Base-by-base conservation (phyloP, 2,888 invertebrate genomes). In the Diarsia dahlii region DNA sequence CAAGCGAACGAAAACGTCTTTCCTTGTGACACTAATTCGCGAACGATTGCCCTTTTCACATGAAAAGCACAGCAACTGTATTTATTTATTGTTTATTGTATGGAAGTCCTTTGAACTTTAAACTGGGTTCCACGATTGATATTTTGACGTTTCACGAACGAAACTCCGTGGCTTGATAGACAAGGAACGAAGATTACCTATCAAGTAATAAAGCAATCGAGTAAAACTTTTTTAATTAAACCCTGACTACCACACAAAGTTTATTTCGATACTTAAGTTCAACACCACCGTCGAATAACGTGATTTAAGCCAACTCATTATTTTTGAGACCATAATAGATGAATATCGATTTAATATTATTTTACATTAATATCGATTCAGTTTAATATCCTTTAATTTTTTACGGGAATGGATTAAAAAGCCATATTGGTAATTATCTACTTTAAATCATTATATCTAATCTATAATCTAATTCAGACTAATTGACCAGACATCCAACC, bases 211-310 rank as follows among this genome's bases (percentile, higher is more conserved):
- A 84, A 88, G 74, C 75, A 85, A 82, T 85, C 81, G 72, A 74
- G 66, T 50, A 20, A 84, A 88, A 90, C 77, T 88, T 87, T 87
- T 87, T 87, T 81, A 86, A 87, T 87, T 89, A 85, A 86, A 85
- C 77, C 73, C 23, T 60, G 65, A 62, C 81, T 69, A 76, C 80
- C 74, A 72, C 75, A 75, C 67, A 80, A 86, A 81, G 84, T 87
- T 86, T 81, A 83, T 81, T 81, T 83, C 64, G 77, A 71, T 74
- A 76, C 76, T 74, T 79, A 81, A 81, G 87, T 80, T 84, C 72
- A 86, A 87, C 80, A 79, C 66, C 67, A 75, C 20, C 60, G 18
- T 60, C 34, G 34, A 60, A 84, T 81, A 76, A 62, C 74, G 75
- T 76, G 56, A 63, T 74, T 74, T 70, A 74, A 72, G 23, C 63